phyloP scores from a whole-genome alignment of 1,140 invertebrate genomes.

The Rhizoglyphus robini region DNA sequence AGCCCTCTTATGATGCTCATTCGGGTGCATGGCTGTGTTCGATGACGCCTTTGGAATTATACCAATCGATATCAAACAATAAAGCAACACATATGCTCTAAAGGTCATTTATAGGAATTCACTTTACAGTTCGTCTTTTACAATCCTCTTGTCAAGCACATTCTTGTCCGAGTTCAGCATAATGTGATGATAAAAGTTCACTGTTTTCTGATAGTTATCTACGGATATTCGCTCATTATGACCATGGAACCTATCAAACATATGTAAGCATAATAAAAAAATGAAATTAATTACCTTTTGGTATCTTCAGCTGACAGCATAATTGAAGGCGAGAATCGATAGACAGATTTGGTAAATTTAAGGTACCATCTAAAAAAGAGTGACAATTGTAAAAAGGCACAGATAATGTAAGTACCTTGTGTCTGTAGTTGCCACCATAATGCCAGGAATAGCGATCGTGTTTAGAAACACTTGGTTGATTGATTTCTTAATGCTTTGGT shows the following conservation, averaged over 20 bases:
- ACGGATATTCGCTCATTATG: slow-evolving; percentile 42
- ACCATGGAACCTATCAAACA: slow-evolving; percentile 38
- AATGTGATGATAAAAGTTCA: slow-evolving; percentile 43
- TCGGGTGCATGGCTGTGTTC: background rate
- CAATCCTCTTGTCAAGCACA: background rate
- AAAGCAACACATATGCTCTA: background rate
- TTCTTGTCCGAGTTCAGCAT: slow-evolving; percentile 38
- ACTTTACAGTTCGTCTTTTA: slow-evolving; percentile 20
- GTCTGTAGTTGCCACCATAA: slow-evolving; percentile 43
- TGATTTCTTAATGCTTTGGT: slow-evolving; percentile 37
- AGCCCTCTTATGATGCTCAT: too few relatives aligned
- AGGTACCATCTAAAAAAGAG: slow-evolving; percentile 34
- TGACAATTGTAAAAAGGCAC: background rate
- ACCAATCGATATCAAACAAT: background rate
- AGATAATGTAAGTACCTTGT: slow-evolving; percentile 29
- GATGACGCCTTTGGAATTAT: background rate
- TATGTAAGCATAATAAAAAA: background rate
- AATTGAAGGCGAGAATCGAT: slow-evolving; percentile 39
- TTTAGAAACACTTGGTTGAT: slow-evolving; percentile 38
- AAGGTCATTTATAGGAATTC: background rate
- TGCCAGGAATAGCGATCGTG: slow-evolving; percentile 37
- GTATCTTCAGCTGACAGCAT: slow-evolving; percentile 33
- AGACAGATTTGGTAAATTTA: slow-evolving; percentile 38
- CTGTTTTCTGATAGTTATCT: slow-evolving; percentile 37
- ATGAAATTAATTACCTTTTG: slow-evolving; percentile 3